Base-by-base conservation (phyloP, 1,140 invertebrate species). In the Cydia splendana region DNA sequence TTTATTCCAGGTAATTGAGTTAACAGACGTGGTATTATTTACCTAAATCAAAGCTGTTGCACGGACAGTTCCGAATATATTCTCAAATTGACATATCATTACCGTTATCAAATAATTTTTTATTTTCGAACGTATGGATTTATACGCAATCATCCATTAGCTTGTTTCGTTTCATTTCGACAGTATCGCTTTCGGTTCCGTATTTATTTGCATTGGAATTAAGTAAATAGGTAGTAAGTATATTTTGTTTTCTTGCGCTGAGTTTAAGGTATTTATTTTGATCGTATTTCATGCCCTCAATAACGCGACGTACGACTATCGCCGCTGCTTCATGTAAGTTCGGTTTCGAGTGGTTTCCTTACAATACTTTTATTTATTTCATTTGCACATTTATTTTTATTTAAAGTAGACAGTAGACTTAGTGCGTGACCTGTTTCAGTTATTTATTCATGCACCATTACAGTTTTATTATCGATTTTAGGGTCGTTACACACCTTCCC, bases 281-380 rank as follows among this genome's bases (percentile, higher is more conserved):
- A 84, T 86, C 87, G 86, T 91, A 80, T 92, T 91, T 93, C 92
- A 93, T 93, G 92, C 87, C 85, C 87, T 85, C 91, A 77, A 82
- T 82, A 84, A 82, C 80, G 88, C 89, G 89, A 87, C 86, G 81
- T 84, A 84, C 87, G 80, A 90, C 86, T 80, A 79, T 85, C 90
- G 91, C 87, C 88, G 89, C 86, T 81, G 92, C 91, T 93, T 93
- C 84, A 91, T 93, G 93, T 94, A 94, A 94, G 93, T 94, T 92
- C 83, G 88, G 87, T 91, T 89, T 77, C 81, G 82, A 85, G 77
- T 85, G 81, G 79, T 81, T 78, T 81, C 84, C 65, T 80, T 80
- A 78, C 76, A 82, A 81, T 84, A 85, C 76, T 83, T 76, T 83
- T 87, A 6, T 75, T 85, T 77, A 76, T 89, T 91, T 88, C 80